Evolutionary conservation across 2,797 vertebrate genomes (phyloP).

Genomic region (Pagetopsis macropterus): DNA sequence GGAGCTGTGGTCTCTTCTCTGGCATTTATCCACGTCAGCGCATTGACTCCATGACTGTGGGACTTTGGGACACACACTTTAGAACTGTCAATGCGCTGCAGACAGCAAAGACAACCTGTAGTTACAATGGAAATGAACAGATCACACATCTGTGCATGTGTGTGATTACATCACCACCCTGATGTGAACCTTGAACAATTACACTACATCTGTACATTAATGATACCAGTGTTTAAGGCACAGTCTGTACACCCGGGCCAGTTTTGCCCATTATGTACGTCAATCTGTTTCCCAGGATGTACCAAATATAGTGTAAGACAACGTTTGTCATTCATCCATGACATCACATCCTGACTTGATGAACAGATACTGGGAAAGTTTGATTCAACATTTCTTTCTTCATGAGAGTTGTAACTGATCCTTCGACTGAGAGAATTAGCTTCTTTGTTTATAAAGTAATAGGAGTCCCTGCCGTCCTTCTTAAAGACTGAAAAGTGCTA

Average conservation of each 20-base stretch:
- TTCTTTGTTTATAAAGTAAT: conserved; percentile 13
- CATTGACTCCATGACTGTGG: not conserved
- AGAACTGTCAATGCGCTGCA: conserved; percentile 15
- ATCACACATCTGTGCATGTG: conserved; percentile 27
- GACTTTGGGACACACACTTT: not conserved
- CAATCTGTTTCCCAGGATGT: conserved; percentile 20
- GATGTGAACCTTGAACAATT: conserved; percentile 53
- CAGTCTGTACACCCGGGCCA: conserved; percentile 50
- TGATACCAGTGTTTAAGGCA: conserved; percentile 75
- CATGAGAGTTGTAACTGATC: conserved; percentile 18
- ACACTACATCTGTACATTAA: conserved; percentile 37
- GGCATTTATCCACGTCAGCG: not conserved
- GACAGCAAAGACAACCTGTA: conserved; percentile 19
- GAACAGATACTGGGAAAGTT: conserved; percentile 5
- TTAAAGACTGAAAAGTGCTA: conserved; percentile 57
- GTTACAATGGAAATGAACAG: conserved; percentile 34
- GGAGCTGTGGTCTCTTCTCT: conserved; percentile 10
- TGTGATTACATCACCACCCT: not conserved
- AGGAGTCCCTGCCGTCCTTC: conserved; percentile 36
- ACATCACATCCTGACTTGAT: conserved; percentile 25
- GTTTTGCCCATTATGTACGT: conserved; percentile 18
- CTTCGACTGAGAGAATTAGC: conserved; percentile 7
- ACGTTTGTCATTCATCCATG: conserved; percentile 3
- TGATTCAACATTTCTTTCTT: not conserved
- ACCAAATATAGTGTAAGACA: not conserved